These are phyloP conservation scores for Latrodectus elegans DNA, from an alignment of 2,888 invertebrate species.

Conservation along the genomic window DNA sequence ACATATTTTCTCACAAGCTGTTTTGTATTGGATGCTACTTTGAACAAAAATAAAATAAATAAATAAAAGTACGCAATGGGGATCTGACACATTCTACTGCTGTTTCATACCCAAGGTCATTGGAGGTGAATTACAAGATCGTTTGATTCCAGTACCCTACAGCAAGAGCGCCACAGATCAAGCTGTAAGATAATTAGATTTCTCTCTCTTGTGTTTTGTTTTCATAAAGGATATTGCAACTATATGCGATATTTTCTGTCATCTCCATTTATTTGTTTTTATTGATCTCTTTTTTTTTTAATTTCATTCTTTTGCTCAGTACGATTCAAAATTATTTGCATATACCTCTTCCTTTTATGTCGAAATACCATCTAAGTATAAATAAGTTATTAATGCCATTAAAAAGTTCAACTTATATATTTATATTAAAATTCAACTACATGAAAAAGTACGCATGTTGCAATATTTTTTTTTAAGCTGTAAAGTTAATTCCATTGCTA, in stretches of 20 bases:
- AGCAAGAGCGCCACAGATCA: constrained; percentile 99
- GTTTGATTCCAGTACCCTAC: constrained; percentile 99
- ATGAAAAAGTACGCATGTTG: no score
- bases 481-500: no score
- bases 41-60: no score
- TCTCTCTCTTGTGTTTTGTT: constrained; percentile 68
- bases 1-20: background rate
- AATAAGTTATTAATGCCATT: no score
- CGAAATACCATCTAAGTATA: background rate
- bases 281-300: constrained; percentile 32
- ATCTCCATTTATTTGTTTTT: constrained; percentile 74
- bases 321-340: background rate
- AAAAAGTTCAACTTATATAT: no score
- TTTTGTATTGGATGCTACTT: background rate
- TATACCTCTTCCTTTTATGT: background rate
- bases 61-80: background rate
- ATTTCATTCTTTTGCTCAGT: background rate
- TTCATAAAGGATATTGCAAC: no score
- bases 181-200: constrained; percentile 90
- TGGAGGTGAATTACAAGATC: constrained; percentile 99
- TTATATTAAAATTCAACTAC: no score
- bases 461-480: no score
- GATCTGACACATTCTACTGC: constrained; percentile 79
- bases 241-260: constrained; percentile 66
- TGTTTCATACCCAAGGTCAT: constrained; percentile 96